phyloP scores from a whole-genome alignment of 1,140 invertebrate species.

The Halictus rubicundus region DNA sequence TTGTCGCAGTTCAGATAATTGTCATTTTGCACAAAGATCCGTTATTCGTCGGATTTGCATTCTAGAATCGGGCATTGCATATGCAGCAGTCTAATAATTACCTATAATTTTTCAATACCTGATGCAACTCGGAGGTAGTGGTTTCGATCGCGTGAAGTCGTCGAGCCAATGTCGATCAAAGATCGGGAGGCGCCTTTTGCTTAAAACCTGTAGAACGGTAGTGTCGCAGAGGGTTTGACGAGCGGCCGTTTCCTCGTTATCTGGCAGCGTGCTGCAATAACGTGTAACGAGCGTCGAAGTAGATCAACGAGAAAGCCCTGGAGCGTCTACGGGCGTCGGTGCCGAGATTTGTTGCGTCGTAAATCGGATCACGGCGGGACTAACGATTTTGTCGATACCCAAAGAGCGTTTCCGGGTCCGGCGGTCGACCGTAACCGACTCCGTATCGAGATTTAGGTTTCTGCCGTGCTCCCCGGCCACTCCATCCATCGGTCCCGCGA shows the following conservation, averaged over 20 bases:
- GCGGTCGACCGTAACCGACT: conserved; percentile 57
- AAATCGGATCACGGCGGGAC: conserved; percentile 62
- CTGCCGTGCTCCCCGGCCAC: conserved; percentile 26
- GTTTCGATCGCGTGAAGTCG: no score
- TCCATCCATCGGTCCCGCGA: neutral
- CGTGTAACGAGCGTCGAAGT: conserved; percentile 23
- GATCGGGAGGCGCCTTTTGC: neutral
- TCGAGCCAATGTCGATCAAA: no score
- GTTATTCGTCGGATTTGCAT: no score
- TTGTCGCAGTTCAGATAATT: no score
- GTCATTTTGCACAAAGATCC: no score
- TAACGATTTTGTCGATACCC: conserved; percentile 65
- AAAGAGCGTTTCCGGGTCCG: conserved; percentile 62
- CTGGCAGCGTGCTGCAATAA: conserved; percentile 13
- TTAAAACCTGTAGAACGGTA: neutral
- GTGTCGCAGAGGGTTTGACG: conserved; percentile 1
- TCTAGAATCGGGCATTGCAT: no score
- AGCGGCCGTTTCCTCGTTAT: conserved; percentile 29
- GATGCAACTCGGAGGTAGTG: no score
- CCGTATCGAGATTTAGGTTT: conserved; percentile 58
- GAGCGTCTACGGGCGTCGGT: conserved; percentile 41
- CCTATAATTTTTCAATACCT: no score
- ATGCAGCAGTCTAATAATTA: no score
- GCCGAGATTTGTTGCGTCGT: conserved; percentile 62
- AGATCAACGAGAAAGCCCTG: conserved; percentile 41